Evolutionary conservation across 2,888 invertebrate genomes (phyloP), one percentile per base, ranked within the genome.

Genomic region (Neoaliturus tenellus): DNA sequence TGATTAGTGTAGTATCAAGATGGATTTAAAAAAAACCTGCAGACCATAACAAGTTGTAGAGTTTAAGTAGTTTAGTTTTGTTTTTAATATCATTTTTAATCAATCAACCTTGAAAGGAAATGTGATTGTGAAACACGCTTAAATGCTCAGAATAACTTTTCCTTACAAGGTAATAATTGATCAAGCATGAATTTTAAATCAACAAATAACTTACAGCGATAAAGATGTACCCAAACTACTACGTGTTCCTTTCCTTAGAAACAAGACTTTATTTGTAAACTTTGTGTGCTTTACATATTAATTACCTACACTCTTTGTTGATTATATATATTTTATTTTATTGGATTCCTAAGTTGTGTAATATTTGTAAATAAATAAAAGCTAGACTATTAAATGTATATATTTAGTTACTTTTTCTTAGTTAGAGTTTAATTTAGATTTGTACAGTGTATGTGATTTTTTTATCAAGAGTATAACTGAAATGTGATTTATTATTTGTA

Each of bases 391-490:
- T n/a, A 67, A 39, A 23, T 71, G 75, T 75, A 75, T 28, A 75
- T 71, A 71, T 20, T 71, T 71, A 71, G 71, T 23, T 20, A 41
- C n/a, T 31, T 67, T 67, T 67, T n/a, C 67, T 17, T 31, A 28
- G 23, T 20, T 71, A 39, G 33, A 39, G 14, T 48, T 25, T 44
- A 48, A 28, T 44, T 75, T 28, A 44, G 4, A 25, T 25, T 5
- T 75, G 75, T 75, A 75, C 75, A 75, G 41, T 75, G 75, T 75
- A 75, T 23, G 35, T 69, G 69, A 62, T 39, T 75, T 75, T 28
- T 44, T 5, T 44, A 25, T 44, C 48, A 2, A 75, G 28, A 44
- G 48, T 48, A 75, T 44, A 39, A 44, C 25, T 75, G 75, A 75
- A 75, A 75, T 75, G 75, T 75, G 75, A 75, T 75, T 39, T 44